phyloP scores from a whole-genome alignment of 2,797 vertebrate genomes.

The Coccyzus lansbergi region DNA sequence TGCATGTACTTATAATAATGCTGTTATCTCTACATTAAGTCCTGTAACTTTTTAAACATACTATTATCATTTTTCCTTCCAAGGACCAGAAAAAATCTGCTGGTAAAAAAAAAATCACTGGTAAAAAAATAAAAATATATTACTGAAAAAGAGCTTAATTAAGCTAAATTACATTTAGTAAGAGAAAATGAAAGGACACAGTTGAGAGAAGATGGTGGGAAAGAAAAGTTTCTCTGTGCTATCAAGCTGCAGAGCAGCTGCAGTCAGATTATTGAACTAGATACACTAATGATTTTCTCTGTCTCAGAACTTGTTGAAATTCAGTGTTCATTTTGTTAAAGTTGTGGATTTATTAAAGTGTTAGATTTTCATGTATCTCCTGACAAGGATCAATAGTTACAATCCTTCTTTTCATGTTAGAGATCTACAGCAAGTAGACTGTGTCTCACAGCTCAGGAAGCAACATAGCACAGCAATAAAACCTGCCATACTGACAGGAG shows the following conservation, averaged over 20 bases:
- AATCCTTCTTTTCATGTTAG: not conserved
- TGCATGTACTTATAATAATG: not conserved
- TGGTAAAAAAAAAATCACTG: no score
- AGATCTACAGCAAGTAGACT: not conserved
- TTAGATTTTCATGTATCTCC: not conserved
- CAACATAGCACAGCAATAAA: not conserved
- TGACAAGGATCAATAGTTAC: not conserved
- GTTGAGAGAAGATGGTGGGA: not conserved
- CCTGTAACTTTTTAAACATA: not conserved
- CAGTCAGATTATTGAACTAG: not conserved
- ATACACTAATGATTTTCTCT: not conserved
- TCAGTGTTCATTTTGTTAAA: not conserved
- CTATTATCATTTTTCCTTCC: not conserved
- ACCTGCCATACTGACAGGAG: not conserved
- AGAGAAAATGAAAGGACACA: not conserved
- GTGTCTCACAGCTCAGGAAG: not conserved
- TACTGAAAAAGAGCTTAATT: not conserved
- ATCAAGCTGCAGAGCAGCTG: no score
- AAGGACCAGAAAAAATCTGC: not conserved
- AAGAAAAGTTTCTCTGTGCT: not conserved
- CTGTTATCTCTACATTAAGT: not conserved
- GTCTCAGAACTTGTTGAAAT: not conserved
- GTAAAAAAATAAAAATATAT: not conserved
- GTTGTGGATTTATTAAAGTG: not conserved
- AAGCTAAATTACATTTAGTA: not conserved